Evolutionary conservation across 1,140 invertebrate species (phyloP).

Genomic region (Lepidurus arcticus): DNA sequence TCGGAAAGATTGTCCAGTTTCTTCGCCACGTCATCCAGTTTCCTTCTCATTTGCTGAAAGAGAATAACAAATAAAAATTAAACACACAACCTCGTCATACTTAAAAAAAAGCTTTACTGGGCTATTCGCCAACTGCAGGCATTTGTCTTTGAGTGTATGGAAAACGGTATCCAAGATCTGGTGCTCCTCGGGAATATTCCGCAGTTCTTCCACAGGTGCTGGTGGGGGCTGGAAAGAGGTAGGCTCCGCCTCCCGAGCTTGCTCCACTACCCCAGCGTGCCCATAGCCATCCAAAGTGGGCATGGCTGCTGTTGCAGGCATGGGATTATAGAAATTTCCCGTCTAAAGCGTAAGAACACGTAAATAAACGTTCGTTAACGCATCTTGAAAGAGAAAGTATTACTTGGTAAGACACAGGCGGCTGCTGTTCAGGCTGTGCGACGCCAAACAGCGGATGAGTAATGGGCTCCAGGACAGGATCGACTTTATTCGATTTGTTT

Average conservation of each 20-base stretch:
- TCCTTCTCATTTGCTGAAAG: constrained; percentile 79
- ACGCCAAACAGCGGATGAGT: constrained; percentile 68
- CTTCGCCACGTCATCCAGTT: constrained; percentile 79
- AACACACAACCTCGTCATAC: constrained; percentile 28
- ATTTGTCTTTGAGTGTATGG: constrained; percentile 59
- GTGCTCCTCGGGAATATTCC: constrained; percentile 76
- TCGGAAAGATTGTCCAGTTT: constrained; percentile 85
- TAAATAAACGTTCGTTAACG: neutral
- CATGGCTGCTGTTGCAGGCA: constrained; percentile 31
- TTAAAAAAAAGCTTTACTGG: constrained; percentile 40
- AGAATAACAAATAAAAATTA: constrained; percentile 38
- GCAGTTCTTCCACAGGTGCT: constrained; percentile 35
- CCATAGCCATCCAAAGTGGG: constrained; percentile 34
- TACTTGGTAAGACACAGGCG: constrained; percentile 1
- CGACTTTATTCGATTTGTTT: constrained; percentile 55
- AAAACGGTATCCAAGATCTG: constrained; percentile 71
- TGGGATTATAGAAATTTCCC: constrained; percentile 22
- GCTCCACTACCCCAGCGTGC: neutral
- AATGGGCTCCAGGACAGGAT: constrained; percentile 60
- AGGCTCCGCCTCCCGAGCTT: constrained; percentile 33
- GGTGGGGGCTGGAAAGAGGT: constrained; percentile 36
- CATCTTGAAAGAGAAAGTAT: neutral
- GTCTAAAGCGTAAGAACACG: neutral
- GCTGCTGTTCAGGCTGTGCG: constrained; percentile 51
- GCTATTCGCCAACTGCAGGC: constrained; percentile 46